A percentile compares a stretch with the other conserved stretches of the same genome.
These are phyloP conservation scores for Natrix natrix DNA, from an alignment of 2,797 vertebrate genomes.

Conservation along the genomic window DNA sequence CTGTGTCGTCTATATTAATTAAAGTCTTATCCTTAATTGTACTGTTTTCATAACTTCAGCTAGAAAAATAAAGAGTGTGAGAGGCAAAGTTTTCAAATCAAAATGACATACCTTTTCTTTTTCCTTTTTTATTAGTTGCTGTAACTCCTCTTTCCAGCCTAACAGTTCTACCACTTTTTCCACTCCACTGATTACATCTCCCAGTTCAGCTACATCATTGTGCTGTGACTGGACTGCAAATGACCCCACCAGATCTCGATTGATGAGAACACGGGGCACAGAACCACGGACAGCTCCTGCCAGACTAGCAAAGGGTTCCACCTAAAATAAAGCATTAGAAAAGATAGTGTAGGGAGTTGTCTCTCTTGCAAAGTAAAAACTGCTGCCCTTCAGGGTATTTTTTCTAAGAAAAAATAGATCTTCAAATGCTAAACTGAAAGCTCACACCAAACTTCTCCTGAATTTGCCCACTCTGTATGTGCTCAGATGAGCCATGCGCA, in stretches of 20 bases:
- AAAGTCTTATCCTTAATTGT: background rate
- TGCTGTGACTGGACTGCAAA: constrained; percentile 70
- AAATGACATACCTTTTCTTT: constrained; percentile 62
- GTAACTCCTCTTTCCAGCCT: constrained; percentile 83
- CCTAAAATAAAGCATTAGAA: constrained; percentile 67
- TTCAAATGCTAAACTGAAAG: background rate
- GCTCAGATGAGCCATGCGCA: background rate
- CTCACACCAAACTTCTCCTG: background rate
- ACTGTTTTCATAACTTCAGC: background rate
- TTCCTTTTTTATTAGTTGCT: constrained; percentile 67
- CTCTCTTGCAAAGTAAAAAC: background rate
- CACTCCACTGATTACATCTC: constrained; percentile 82
- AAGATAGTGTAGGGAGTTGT: background rate
- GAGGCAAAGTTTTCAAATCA: fast-evolving
- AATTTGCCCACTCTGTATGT: background rate
- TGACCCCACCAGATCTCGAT: constrained; percentile 85
- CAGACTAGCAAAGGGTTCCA: constrained; percentile 95
- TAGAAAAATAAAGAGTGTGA: fast-evolving
- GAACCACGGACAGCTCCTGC: constrained; percentile 76
- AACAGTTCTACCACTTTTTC: constrained; percentile 79
- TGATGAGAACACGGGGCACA: constrained; percentile 88
- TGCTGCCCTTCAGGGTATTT: fast-evolving
- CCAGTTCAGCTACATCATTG: constrained; percentile 81
- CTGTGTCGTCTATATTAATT: background rate
- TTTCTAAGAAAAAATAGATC: background rate